phyloP scores from a whole-genome alignment of 2,113 vertebrate species.

The Sula dactylatra region DNA sequence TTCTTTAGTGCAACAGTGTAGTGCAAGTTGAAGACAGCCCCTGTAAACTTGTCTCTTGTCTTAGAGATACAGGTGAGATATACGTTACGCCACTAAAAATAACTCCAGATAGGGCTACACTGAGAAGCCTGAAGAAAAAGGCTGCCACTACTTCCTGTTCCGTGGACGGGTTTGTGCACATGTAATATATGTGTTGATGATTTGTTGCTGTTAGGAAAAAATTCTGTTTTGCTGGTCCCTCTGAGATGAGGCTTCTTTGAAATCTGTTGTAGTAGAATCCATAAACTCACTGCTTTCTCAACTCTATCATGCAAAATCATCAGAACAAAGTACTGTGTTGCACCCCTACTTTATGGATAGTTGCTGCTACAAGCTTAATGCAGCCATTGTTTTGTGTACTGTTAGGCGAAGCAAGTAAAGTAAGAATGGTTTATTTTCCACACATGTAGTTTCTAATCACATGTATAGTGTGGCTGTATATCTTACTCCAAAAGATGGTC shows the following conservation, averaged over 20 bases:
- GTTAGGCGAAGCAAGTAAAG: neutral
- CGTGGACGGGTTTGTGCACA: neutral
- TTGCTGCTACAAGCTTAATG: neutral
- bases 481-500: neutral
- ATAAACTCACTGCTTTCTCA: neutral
- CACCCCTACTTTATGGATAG: neutral
- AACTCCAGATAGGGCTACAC: neutral
- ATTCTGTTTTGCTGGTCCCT: neutral
- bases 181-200: rapidly evolving
- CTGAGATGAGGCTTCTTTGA: neutral
- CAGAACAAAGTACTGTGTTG: neutral
- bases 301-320: neutral
- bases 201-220: neutral
- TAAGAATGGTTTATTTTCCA: neutral
- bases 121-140: neutral
- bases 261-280: neutral
- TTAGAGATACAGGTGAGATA: neutral
- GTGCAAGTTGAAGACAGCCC: neutral
- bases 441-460: rapidly evolving
- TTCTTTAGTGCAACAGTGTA: neutral
- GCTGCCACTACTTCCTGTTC: neutral
- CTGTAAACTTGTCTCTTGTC: neutral
- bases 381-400: neutral
- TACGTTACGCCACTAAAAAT: neutral
- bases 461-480: neutral